Evolutionary conservation across 1,140 invertebrate species (phyloP), one percentile per base, ranked within the genome.

Genomic region (Calliphora vicina): DNA sequence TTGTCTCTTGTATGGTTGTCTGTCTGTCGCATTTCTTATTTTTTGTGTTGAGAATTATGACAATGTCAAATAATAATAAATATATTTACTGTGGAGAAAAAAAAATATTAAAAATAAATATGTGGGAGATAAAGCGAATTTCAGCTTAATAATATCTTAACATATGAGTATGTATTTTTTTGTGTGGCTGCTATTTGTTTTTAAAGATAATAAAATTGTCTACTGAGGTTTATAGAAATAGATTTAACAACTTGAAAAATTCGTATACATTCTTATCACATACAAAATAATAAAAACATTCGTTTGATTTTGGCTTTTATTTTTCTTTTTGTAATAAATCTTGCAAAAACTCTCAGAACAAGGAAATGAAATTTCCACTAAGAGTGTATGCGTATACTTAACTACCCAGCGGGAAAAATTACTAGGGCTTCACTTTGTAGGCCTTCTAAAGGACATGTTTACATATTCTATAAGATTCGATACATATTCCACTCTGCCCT

Each of bases 261-360:
- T 25, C n/a, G 23, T 20, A 67, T 5, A 10, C n/a, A 67, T 67
- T 67, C n/a, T 25, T 23, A 67, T 67, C 61, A 67, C 61, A 67
- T 67, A 67, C 61, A 67, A 67, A 67, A 67, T 67, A 67, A 67
- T 67, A 67, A 67, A 50, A n/a, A n/a, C 45, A 50, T n/a, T n/a
- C 45, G 12, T 17, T 50, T 50, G 4, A 35, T 35, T 35, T 35
- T 35, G 6, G 35, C 35, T 35, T 50, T 17, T 50, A 6, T 50
- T 13, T 50, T 50, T 50, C 10, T 6, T 50, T 50, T 17, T 12
- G 45, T 50, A 50, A 50, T 50, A 50, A 50, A 50, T 50, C 45
- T 50, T 50, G 45, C 12, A 50, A 50, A 50, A 50, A 35, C 35
- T 35, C 35, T 35, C 10, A 35, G 10, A 35, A 35, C 35, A 35